These are phyloP conservation scores for Drosophila aldrichi DNA, from an alignment of 2,888 invertebrate genomes.

Conservation along the genomic window DNA sequence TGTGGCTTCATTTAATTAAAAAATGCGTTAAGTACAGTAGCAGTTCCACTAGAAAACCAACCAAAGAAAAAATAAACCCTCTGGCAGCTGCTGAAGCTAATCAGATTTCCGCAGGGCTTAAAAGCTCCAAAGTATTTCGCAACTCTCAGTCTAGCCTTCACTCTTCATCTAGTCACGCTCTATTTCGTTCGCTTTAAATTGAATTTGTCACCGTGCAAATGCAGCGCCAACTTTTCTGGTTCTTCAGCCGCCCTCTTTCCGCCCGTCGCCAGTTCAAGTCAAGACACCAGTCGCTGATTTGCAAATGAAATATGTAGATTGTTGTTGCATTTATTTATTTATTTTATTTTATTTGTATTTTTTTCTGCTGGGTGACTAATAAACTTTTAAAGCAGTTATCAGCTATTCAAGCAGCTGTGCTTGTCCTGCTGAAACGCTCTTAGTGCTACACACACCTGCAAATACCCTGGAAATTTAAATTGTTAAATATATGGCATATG, in stretches of 20 bases:
- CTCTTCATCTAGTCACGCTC: not conserved
- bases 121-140: slow-evolving; percentile 21
- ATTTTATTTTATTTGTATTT: not conserved
- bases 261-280: not conserved
- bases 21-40: slow-evolving; percentile 15
- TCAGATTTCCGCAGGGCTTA: slow-evolving; percentile 44
- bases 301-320: slow-evolving; percentile 34
- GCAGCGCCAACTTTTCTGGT: slow-evolving; percentile 37
- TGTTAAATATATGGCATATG: not conserved
- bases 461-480: slow-evolving; percentile 18
- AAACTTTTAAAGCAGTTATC: slow-evolving; percentile 24
- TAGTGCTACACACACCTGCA: not conserved
- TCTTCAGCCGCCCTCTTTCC: not conserved
- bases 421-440: not conserved
- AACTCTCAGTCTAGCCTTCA: not conserved
- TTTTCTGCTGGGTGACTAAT: slow-evolving; percentile 39
- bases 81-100: slow-evolving; percentile 43
- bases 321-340: slow-evolving; percentile 1
- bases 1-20: slow-evolving; percentile 51
- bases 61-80: not conserved
- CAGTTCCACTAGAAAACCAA: not conserved
- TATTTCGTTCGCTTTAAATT: slow-evolving; percentile 36
- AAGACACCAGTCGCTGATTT: slow-evolving; percentile 32
- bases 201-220: slow-evolving; percentile 37
- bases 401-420: slow-evolving; percentile 18